Evolutionary conservation across 2,888 invertebrate species (phyloP).

Genomic region (Clistopyga incitator): DNA sequence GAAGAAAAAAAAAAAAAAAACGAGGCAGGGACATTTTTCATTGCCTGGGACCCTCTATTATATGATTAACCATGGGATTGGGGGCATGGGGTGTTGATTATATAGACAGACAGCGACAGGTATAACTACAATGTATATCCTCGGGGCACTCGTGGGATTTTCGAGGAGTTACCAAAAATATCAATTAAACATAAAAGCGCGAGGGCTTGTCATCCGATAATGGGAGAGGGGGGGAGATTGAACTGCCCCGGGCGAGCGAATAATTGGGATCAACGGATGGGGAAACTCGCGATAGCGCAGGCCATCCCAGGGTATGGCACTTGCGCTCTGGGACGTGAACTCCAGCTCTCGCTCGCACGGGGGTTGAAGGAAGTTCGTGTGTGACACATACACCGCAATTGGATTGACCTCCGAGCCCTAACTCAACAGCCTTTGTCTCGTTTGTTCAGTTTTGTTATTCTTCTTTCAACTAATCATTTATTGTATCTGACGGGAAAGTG

Average conservation of each 20-base stretch:
- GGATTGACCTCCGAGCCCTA: constrained; percentile 9
- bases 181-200: constrained; percentile 84
- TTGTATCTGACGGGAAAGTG: not conserved
- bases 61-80: constrained; percentile 56
- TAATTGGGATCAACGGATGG: constrained; percentile 75
- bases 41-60: not conserved
- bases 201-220: constrained; percentile 84
- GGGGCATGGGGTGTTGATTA: constrained; percentile 31
- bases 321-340: constrained; percentile 53
- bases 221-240: constrained; percentile 75
- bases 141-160: constrained; percentile 78
- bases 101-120: constrained; percentile 50
- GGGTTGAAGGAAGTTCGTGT: constrained; percentile 19
- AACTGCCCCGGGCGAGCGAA: constrained; percentile 77
- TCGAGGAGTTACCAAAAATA: constrained; percentile 83
- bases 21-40: not conserved
- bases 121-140: constrained; percentile 56
- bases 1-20: constrained; percentile 58
- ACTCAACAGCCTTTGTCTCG: constrained; percentile 16
- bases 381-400: not conserved
- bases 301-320: constrained; percentile 37
- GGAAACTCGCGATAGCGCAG: constrained; percentile 50
- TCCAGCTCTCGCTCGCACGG: constrained; percentile 6
- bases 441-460: constrained; percentile 7
- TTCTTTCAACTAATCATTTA: constrained; percentile 12